These are phyloP conservation scores for Pseudanteris insignis DNA, from an alignment of 2,888 invertebrate genomes.

Conservation along the genomic window DNA sequence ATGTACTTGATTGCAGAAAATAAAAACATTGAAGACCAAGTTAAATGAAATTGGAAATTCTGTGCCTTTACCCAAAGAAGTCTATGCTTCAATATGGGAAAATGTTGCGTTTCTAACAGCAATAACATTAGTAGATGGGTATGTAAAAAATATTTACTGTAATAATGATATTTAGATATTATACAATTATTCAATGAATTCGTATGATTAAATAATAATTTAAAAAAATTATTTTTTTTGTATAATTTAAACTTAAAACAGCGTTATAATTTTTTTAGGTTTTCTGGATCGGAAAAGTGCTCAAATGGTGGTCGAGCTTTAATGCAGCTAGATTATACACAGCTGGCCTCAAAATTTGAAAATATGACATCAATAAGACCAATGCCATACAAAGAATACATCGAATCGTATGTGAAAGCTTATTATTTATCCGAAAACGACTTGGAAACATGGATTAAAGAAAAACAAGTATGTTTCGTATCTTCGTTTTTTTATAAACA, in stretches of 20 bases:
- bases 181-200: background rate
- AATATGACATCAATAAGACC: conserved; percentile 85
- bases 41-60: conserved; percentile 77
- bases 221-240: no score
- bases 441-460: conserved; percentile 88
- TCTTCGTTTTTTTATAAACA: no score
- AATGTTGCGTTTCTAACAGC: conserved; percentile 86
- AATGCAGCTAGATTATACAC: conserved; percentile 98
- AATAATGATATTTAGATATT: conserved; percentile 2
- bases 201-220: background rate
- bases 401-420: conserved; percentile 95
- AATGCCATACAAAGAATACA: conserved; percentile 87
- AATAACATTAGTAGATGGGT: conserved; percentile 93
- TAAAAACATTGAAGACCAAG: conserved; percentile 81
- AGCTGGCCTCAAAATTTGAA: conserved; percentile 90
- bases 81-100: conserved; percentile 83
- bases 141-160: conserved; percentile 40
- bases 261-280: no score
- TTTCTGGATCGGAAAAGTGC: conserved; percentile 90
- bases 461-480: conserved; percentile 82
- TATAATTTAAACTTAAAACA: no score
- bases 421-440: conserved; percentile 91
- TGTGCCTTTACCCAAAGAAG: conserved; percentile 77
- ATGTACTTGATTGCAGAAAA: conserved; percentile 70
- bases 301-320: conserved; percentile 94